Base-by-base conservation (phyloP, 2,797 vertebrate genomes). In the Darevskia nairensis region DNA sequence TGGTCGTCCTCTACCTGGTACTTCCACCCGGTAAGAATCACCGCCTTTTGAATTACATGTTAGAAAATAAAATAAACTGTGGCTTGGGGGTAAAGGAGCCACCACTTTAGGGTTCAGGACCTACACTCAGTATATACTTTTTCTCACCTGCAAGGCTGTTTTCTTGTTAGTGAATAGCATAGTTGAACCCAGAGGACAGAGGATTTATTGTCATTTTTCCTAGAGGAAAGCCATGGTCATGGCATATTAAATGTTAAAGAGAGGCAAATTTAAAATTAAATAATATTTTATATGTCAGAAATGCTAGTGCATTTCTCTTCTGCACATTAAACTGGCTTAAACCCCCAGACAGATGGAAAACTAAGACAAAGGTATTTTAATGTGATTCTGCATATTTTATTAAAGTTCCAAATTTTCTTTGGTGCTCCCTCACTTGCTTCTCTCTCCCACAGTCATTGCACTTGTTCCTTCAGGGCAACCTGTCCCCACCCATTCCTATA, bases 1-100 rank as follows among this genome's bases (percentile, higher is more conserved):
- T 0, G 99, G 99, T 69, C 98, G 99, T 9, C 99, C 99, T 3
- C 97, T 99, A 89, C 99, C 99, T 50, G 98, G 98, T 82, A 99
- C 99, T 59, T 99, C 99, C 76, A 98, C 98, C 68, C 97, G 99
- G 99, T 99, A 97, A 97, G 92, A 85, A 41, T 88, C 66, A 0
- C 8, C 29, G n/a, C 0, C 55, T 90, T 55, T 78, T 84, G 21
- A 7, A 32, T 71, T 50, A 25, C 10, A 46, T 68, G 32, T 13
- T 25, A 64, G 68, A 66, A 44, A 32, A 29, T 29, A 8, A 66
- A 86, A 77, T 68, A 66, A 13, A 11, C 68, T 68, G 11, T 41
- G 64, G 13, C 59, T 25, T 68, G 80, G 64, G 59, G 19, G 27
- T 35, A 76, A 23, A 8, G 35, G 84, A 68, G 15, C 25, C 19